Base-by-base conservation (phyloP, 1,140 invertebrate genomes). In the Drosophila miranda region DNA sequence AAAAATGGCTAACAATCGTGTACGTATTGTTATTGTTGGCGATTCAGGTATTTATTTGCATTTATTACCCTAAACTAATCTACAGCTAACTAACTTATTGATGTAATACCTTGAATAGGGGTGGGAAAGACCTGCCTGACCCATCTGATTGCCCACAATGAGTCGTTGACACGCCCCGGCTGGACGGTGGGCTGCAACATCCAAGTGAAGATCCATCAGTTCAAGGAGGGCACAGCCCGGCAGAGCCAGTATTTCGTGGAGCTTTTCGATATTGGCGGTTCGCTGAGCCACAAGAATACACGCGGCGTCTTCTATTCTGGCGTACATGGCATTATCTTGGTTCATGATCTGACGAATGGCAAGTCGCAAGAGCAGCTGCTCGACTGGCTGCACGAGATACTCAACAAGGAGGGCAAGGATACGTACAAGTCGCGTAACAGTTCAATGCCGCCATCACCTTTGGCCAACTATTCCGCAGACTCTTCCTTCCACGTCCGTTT, bases 171-270 rank as follows among this genome's bases (percentile, higher is more conserved):
- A 60, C 96, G 95, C 71, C 96, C 97, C 6, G 94, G 95, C 55
- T 99, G 97, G 96, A 99, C 98, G 0, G 95, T 99, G 67, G 98
- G 98, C 14, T 99, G 97, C 91, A 96, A 96, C 16, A 95, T 99
- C 2, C 97, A 99, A 92, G 97, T 99, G 0, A 98, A 98, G 93
- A 92, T 99, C 21, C 98, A 99, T 89, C 96, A 98, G 91, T 99
- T 96, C 82, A 98, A 97, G 91, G 97, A 98, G 93, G 98, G 98
- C 11, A 99, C 97, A 0, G 95, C 96, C 11, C 94, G 94, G 52
- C 97, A 99, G 89, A 95, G 95, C 73, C 95, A 95, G 23, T 99
- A 96, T 92, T 99, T 99, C 92, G 93, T 99, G 43, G 98, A 99
- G 92, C 92, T 99, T 21, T 99, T 98, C 95, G 98, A 99, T 91